These are phyloP conservation scores for Bombyx mori DNA, from an alignment of 1,140 invertebrate genomes.

Conservation along the genomic window DNA sequence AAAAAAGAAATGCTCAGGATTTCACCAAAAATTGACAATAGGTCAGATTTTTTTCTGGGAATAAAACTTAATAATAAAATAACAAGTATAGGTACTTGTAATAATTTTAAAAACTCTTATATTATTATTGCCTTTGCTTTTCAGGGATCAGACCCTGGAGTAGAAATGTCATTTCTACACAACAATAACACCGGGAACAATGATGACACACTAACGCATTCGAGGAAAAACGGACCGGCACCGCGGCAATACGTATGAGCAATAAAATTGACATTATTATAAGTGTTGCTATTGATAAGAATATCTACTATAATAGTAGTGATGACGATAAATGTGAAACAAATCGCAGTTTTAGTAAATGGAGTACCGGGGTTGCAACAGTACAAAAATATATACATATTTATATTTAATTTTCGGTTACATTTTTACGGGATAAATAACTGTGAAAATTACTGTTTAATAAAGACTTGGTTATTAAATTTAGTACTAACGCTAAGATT, in stretches of 20 bases:
- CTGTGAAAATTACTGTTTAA: too few relatives aligned
- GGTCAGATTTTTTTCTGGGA: not conserved
- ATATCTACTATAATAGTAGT: slow-evolving; percentile 30
- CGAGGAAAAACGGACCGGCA: slow-evolving; percentile 50
- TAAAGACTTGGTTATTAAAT: too few relatives aligned
- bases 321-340: slow-evolving; percentile 33
- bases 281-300: slow-evolving; percentile 20
- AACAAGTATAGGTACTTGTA: not conserved
- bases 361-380: slow-evolving; percentile 38
- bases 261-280: slow-evolving; percentile 9
- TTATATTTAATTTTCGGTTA: slow-evolving; percentile 17
- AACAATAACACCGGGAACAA: slow-evolving; percentile 56
- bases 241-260: slow-evolving; percentile 50
- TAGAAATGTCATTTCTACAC: slow-evolving; percentile 62
- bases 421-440: too few relatives aligned
- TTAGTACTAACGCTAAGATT: too few relatives aligned
- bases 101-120: not conserved
- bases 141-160: slow-evolving; percentile 46
- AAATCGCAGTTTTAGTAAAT: slow-evolving; percentile 28
- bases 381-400: slow-evolving; percentile 57
- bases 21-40: not conserved
- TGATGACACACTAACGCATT: slow-evolving; percentile 47
- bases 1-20: too few relatives aligned
- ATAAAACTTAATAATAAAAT: slow-evolving; percentile 5
- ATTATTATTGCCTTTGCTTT: not conserved